A percentile compares a stretch with the other conserved stretches of the same genome.
Conservation (phyloP, 2,113 vertebrate species). For the Planiliza haematocheilus region DNA sequence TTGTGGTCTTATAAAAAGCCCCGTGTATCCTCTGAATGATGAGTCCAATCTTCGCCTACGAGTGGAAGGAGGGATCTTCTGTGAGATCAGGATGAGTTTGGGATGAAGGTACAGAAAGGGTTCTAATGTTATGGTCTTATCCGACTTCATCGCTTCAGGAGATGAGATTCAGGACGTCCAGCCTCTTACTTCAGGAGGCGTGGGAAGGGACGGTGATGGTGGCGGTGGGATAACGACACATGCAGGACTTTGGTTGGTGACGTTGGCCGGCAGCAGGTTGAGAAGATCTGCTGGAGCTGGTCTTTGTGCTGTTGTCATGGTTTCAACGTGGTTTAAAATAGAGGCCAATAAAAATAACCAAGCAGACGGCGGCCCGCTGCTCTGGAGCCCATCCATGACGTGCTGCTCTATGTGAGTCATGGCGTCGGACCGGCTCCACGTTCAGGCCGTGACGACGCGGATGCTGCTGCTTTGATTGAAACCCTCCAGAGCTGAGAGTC, state of each 20-base stretch:
- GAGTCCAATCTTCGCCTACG: slow-evolving; percentile 55
- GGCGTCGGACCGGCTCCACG: no score
- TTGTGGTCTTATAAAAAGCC: slow-evolving; percentile 22
- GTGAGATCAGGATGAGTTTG: slow-evolving; percentile 8
- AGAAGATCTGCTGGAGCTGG: neutral
- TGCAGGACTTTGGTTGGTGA: neutral
- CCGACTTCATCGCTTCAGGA: slow-evolving; percentile 26
- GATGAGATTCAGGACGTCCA: slow-evolving; percentile 33
- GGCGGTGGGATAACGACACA: neutral
- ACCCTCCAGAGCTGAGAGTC: no score
- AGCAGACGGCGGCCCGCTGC: neutral
- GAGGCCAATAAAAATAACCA: neutral
- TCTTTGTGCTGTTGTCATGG: slow-evolving; percentile 27
- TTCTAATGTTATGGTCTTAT: no score
- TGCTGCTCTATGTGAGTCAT: no score
- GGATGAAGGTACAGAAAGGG: neutral
- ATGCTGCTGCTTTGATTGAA: no score
- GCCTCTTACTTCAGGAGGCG: slow-evolving; percentile 5
- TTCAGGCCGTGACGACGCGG: no score
- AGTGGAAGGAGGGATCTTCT: neutral
- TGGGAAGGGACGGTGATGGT: neutral
- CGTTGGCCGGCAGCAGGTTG: neutral
- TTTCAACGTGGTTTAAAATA: slow-evolving; percentile 29
- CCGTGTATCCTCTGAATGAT: slow-evolving; percentile 19
- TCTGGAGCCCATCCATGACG: no score